These are phyloP conservation scores for Holocentrus rufus DNA, from an alignment of 2,797 vertebrate genomes.

Conservation along the genomic window DNA sequence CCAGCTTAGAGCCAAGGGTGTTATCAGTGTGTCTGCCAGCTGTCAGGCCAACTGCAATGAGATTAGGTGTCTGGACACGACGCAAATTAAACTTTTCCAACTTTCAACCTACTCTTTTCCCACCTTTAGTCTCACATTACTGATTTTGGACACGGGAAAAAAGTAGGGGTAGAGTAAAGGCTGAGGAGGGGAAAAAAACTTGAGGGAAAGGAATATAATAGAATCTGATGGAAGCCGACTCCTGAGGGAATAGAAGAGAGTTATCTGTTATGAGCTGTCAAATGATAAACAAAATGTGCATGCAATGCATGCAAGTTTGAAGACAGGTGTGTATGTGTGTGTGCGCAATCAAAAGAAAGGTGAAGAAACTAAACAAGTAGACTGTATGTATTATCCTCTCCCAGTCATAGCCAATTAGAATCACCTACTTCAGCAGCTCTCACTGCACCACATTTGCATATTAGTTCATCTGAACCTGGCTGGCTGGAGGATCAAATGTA, in stretches of 20 bases:
- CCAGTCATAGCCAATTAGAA: background rate
- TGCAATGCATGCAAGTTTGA: background rate
- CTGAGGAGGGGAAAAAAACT: too few species aligned
- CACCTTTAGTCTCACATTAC: background rate
- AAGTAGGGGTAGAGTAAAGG: too few species aligned
- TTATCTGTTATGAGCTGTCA: background rate
- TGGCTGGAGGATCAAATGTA: slow-evolving; percentile 29
- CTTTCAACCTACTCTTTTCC: background rate
- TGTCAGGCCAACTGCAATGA: slow-evolving; percentile 7
- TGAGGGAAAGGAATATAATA: background rate
- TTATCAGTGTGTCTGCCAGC: slow-evolving; percentile 1
- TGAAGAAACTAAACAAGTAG: background rate
- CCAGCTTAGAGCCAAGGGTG: background rate
- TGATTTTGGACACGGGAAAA: background rate
- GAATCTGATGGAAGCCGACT: background rate
- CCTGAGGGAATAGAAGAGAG: background rate
- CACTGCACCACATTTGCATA: slow-evolving; percentile 14
- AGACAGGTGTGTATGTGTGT: background rate
- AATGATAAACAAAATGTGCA: background rate
- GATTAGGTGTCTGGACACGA: background rate
- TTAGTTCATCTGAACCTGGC: slow-evolving; percentile 26
- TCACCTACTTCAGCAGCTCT: slow-evolving; percentile 11
- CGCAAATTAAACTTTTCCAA: background rate
- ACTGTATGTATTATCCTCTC: background rate
- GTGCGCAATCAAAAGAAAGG: slow-evolving; percentile 14